These are phyloP conservation scores for Theonella swinhoei DNA, from an alignment of 37 sponge, comb jelly and placozoan genomes.

Conservation along the genomic window DNA sequence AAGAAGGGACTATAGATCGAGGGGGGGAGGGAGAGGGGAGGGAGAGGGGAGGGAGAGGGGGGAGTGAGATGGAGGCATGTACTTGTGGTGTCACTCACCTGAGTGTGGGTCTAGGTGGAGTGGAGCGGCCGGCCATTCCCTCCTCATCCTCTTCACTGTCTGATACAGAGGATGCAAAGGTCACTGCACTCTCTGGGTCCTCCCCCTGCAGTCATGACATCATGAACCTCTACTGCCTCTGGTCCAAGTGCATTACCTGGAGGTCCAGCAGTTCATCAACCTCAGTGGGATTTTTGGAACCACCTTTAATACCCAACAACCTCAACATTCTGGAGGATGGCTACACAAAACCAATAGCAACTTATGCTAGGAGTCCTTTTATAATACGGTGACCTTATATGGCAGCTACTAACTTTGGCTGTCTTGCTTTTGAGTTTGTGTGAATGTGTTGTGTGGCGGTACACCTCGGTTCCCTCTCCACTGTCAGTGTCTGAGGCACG, in stretches of 20 bases:
- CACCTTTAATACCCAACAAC: not conserved
- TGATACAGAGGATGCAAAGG: conserved; percentile 58
- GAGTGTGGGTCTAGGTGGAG: conserved; percentile 48
- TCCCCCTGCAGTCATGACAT: conserved; percentile 23
- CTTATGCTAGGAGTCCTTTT: not conserved
- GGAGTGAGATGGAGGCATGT: not conserved
- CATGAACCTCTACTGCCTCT: not conserved
- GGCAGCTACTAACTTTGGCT: not conserved
- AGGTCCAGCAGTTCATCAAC: not conserved
- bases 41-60: not conserved
- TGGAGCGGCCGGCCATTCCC: not conserved
- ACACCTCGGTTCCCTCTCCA: conserved; percentile 24
- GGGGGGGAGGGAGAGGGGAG: not conserved
- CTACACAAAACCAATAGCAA: not conserved
- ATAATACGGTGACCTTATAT: not conserved
- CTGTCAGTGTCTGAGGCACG: conserved; percentile 68
- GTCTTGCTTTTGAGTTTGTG: not conserved
- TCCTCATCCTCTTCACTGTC: conserved; percentile 51
- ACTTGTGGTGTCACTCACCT: conserved; percentile 6
- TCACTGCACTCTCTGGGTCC: conserved; percentile 38
- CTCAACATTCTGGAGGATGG: not conserved
- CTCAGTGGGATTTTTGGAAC: not conserved
- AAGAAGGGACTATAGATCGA: conserved; percentile 48
- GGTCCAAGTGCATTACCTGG: not conserved
- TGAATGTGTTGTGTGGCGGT: not conserved